Base-by-base conservation (phyloP, 2,113 vertebrate species). In the Prunella fulvescens region DNA sequence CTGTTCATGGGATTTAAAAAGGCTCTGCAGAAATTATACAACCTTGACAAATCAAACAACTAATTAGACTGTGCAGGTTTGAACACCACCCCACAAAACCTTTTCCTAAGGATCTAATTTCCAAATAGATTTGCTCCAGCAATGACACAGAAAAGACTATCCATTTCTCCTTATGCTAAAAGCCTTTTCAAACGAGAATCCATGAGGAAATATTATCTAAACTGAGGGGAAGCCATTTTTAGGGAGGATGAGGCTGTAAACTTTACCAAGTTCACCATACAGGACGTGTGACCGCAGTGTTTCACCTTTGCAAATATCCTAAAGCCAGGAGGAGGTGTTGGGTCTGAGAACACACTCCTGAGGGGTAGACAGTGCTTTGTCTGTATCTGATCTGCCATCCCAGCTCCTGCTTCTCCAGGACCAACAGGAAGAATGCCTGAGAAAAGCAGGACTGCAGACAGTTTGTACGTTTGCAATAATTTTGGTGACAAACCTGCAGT, bases 201-300 rank as follows among this genome's bases (percentile, higher is more conserved):
- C 23, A 2, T 12, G 28, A 28, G 54, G 65, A 64, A 78, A 12
- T 14, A 7, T 1, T 10, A n/a, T 29, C 33, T 29, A 22, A 71
- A 19, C 29, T 39, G 57, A 57, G 9, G 12, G 14, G 44, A 33
- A 15, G 20, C 4, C 20, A 35, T 25, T 73, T 80, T 53, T 35
- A 51, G 47, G 67, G 18, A 92, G 17, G 37, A 65, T 12, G 9
- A 71, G n/a, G 48, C 2, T 31, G 28, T 14, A 25, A 83, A 57
- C 26, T 29, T 60, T 1, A 65, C 22, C 15, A n/a, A 48, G 25
- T 9, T 65, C n/a, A 19, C 12, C n/a, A 10, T 0, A 17, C 3
- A 28, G 39, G 62, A 53, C 0, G 3, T 0, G 1, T 3, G 14
- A 50, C 1, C 1, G 29, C 0, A 1, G 2, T 2, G 12, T 4